Conservation (phyloP, 2,797 vertebrate genomes). For the Poeciliopsis turneri region DNA sequence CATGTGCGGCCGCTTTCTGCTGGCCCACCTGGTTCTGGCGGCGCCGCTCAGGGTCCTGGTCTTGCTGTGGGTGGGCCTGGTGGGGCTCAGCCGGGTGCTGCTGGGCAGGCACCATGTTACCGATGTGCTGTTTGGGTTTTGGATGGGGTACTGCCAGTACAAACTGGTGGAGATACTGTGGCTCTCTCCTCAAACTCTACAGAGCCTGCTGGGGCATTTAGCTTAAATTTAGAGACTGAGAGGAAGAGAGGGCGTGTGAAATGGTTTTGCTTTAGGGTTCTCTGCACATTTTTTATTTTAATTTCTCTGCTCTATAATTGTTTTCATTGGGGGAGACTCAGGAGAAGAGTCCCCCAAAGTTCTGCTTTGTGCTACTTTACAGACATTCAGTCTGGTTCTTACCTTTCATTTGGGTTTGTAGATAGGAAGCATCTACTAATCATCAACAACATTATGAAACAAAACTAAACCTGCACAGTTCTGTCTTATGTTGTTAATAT, state of each 20-base stretch:
- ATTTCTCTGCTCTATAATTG: neutral
- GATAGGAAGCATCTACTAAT: neutral
- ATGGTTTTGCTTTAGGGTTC: conserved; percentile 10
- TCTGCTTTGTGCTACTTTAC: neutral
- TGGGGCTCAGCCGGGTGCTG: conserved; percentile 92
- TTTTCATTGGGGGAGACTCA: neutral
- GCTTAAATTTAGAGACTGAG: conserved; percentile 41
- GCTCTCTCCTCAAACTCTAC: conserved; percentile 86
- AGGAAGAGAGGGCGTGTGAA: conserved; percentile 1
- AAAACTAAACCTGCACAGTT: neutral
- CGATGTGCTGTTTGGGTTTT: conserved; percentile 91
- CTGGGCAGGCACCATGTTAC: conserved; percentile 96
- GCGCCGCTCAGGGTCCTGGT: conserved; percentile 90
- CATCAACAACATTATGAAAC: neutral
- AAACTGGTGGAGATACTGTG: conserved; percentile 92
- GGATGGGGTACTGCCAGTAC: conserved; percentile 94
- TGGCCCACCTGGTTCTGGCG: conserved; percentile 93
- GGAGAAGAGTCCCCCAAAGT: conserved; percentile 4
- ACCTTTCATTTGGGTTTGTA: neutral
- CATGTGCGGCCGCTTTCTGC: conserved; percentile 90
- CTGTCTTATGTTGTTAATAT: neutral
- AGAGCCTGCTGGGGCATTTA: conserved; percentile 73
- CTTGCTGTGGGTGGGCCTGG: conserved; percentile 88
- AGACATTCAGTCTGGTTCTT: neutral
- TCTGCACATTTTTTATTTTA: conserved; percentile 9